These are phyloP conservation scores for Amblyraja radiata DNA, from an alignment of 2,797 vertebrate genomes.

Conservation along the genomic window DNA sequence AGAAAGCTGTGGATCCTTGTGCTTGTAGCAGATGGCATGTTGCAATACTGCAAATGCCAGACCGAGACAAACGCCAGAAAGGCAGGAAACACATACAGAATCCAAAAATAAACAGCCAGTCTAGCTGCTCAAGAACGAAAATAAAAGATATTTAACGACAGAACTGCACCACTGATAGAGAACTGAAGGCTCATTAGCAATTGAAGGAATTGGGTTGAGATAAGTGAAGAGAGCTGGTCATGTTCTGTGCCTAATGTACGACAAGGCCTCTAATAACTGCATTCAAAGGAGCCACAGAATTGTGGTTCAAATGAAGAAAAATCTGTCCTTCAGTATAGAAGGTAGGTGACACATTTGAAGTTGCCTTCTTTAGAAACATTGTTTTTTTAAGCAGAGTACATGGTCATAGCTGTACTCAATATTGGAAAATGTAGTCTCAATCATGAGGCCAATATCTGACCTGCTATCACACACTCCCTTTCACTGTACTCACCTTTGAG, in stretches of 20 bases:
- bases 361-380: neutral
- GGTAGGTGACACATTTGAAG: neutral
- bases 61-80: neutral
- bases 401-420: neutral
- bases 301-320: neutral
- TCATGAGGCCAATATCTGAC: no score
- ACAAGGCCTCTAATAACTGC: neutral
- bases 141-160: neutral
- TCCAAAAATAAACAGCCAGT: neutral
- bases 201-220: neutral
- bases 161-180: neutral
- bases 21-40: neutral
- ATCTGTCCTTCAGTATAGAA: neutral
- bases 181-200: neutral
- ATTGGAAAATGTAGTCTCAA: no score
- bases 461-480: no score
- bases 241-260: neutral
- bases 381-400: neutral
- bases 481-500: no score
- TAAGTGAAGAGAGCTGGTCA: neutral
- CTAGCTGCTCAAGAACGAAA: neutral
- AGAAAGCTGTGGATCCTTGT: slow-evolving; percentile 3
- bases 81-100: neutral
- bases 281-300: neutral
- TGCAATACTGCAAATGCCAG: slow-evolving; percentile 2